Conservation (phyloP, 2,113 vertebrate species). For the Syngnathus typhle region DNA sequence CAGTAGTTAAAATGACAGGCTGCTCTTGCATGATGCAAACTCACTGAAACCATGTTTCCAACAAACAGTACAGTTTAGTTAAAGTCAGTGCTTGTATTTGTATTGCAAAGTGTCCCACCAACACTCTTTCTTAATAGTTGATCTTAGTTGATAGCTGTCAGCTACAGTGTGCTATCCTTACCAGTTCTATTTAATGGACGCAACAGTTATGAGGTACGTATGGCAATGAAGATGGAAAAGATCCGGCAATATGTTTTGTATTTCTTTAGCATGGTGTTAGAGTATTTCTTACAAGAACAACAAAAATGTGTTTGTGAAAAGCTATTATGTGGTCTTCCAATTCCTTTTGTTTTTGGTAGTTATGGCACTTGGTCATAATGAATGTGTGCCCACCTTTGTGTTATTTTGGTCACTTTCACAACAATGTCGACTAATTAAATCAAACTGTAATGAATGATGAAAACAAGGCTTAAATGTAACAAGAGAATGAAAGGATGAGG, state of each 20-base stretch:
- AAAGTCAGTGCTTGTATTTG: neutral
- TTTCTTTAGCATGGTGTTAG: neutral
- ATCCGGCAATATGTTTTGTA: neutral
- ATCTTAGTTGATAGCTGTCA: neutral
- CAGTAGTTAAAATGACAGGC: slow-evolving; percentile 15
- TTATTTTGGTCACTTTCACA: neutral
- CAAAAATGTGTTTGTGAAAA: neutral
- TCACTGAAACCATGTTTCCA: slow-evolving; percentile 1
- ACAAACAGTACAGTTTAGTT: slow-evolving; percentile 7
- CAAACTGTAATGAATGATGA: neutral
- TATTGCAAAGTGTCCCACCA: neutral
- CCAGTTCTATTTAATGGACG: neutral
- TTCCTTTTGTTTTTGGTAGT: neutral
- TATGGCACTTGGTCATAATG: neutral
- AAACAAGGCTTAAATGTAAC: neutral
- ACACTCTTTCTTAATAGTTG: neutral
- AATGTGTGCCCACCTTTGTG: neutral
- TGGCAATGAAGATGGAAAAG: neutral
- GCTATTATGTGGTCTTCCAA: neutral
- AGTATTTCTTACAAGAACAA: neutral
- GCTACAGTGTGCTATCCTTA: neutral
- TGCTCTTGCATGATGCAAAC: slow-evolving; percentile 38
- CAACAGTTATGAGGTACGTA: neutral
- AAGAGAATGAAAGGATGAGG: slow-evolving; percentile 11
- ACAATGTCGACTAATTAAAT: neutral